Conservation (phyloP, 2,888 invertebrate species). For the Aspidiotus rigidus region DNA sequence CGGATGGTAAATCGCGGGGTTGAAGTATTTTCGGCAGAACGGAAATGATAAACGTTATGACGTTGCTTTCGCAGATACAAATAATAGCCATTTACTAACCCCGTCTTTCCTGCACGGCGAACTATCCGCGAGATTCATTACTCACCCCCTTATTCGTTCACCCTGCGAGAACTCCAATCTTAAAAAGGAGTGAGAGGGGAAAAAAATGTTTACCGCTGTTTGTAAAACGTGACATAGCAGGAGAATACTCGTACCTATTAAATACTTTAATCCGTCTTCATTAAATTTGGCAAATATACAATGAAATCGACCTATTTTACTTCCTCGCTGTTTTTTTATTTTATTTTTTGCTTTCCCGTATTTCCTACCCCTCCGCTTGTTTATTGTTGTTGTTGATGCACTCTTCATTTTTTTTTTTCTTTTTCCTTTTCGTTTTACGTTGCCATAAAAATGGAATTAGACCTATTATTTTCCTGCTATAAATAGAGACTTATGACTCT, state of each 20-base stretch:
- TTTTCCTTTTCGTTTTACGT: too few species aligned
- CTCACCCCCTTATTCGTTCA: conserved; percentile 10
- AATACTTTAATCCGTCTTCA: conserved; percentile 31
- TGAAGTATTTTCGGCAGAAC: conserved; percentile 8
- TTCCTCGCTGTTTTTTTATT: conserved; percentile 5
- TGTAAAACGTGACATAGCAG: conserved; percentile 13
- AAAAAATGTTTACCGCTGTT: conserved; percentile 17
- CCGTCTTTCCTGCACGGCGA: not conserved
- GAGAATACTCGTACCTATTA: conserved; percentile 23
- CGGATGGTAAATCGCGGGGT: too few species aligned
- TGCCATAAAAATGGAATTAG: too few species aligned
- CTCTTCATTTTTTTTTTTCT: too few species aligned
- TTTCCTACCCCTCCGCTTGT: too few species aligned
- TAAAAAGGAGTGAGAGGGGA: not conserved
- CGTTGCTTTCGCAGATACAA: conserved; percentile 29
- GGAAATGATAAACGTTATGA: conserved; percentile 31
- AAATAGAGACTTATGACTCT: too few species aligned
- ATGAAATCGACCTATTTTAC: conserved; percentile 25
- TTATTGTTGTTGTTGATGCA: too few species aligned
- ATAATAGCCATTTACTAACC: conserved; percentile 26
- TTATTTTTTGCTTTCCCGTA: too few species aligned
- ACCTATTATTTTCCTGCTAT: too few species aligned
- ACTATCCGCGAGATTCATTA: conserved; percentile 15
- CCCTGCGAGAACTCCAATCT: not conserved
- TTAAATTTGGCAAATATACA: conserved; percentile 28